Base-by-base conservation (phyloP, 2,797 vertebrate genomes). In the Peromyscus attwateri region DNA sequence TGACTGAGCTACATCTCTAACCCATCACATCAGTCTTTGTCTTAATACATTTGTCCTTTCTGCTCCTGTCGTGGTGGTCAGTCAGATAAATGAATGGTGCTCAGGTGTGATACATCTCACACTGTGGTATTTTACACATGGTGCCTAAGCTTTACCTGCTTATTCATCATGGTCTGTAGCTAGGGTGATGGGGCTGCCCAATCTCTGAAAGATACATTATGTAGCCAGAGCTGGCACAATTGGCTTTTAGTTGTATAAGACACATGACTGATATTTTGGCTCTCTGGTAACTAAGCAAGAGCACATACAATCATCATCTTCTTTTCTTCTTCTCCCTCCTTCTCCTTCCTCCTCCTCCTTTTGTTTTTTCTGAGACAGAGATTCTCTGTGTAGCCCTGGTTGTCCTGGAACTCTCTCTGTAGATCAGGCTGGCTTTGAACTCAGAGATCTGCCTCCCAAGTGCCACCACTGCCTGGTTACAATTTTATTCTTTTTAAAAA, bases 81-180 rank as follows among this genome's bases (percentile, higher is more conserved):
- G 29, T 71, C 1, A 7, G 87, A 89, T 60, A 87, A 68, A 68
- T 34, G 75, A 62, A 52, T 71, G 77, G 21, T 80, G 73, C 13
- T 16, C 52, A 57, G 57, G 27, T 73, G 71, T 93, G 82, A 16
- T 25, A 27, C 76, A 31, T 91, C 0, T 7, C 77, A 93, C 5
- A 13, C 37, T 89, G n/a, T 37, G 70, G 2, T 84, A 43, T 88
- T 94, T 96, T 95, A 89, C 66, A 90, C 55, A 11, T 81, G 49
- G 43, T 43, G 3, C 29, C 79, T 89, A 3, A 76, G 37, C 60
- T 92, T 49, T 25, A 37, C 55, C 46, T 27, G 14, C 60, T 60
- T 84, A 3, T 76, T 94, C 43, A n/a, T 92, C 34, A 49, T 92
- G 25, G 27, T 88, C 76, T 87, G 60, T 57, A 91, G 43, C 77